Evolutionary conservation across 1,140 invertebrate species (phyloP).

Genomic region (Euura lappo): DNA sequence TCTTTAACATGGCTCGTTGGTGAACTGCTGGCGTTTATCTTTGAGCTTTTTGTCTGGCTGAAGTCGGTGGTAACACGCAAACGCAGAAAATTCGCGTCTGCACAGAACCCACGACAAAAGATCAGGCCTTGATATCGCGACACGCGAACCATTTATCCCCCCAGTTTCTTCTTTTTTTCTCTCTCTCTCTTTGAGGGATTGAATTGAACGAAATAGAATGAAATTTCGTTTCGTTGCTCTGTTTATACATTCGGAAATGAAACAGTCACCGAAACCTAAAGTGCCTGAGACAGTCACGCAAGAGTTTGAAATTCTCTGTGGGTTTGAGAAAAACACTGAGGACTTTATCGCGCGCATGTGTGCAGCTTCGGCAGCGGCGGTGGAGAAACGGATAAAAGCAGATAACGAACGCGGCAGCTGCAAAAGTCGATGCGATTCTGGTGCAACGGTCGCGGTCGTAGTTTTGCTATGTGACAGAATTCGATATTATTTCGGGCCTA

Average conservation of each 20-base stretch:
- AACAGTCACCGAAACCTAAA: neutral
- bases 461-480: too few species aligned
- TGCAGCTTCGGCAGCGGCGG: too few species aligned
- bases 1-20: neutral
- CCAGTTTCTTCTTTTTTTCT: neutral
- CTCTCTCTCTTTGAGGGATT: neutral
- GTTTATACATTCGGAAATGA: neutral
- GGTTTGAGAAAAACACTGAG: too few species aligned
- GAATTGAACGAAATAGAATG: neutral
- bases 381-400: too few species aligned
- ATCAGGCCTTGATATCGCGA: neutral
- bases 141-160: slow-evolving; percentile 3
- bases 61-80: slow-evolving; percentile 44
- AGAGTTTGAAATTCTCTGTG: too few species aligned
- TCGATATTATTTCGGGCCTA: too few species aligned
- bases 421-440: too few species aligned
- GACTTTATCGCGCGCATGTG: too few species aligned
- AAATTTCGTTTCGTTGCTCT: too few species aligned
- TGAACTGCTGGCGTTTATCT: neutral
- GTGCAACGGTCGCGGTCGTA: too few species aligned
- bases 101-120: neutral
- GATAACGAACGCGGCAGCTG: too few species aligned
- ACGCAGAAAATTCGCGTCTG: slow-evolving; percentile 20
- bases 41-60: slow-evolving; percentile 19
- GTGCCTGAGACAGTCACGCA: too few species aligned